Evolutionary conservation across 2,797 vertebrate species (phyloP).

Genomic region (Discoglossus pictus): DNA sequence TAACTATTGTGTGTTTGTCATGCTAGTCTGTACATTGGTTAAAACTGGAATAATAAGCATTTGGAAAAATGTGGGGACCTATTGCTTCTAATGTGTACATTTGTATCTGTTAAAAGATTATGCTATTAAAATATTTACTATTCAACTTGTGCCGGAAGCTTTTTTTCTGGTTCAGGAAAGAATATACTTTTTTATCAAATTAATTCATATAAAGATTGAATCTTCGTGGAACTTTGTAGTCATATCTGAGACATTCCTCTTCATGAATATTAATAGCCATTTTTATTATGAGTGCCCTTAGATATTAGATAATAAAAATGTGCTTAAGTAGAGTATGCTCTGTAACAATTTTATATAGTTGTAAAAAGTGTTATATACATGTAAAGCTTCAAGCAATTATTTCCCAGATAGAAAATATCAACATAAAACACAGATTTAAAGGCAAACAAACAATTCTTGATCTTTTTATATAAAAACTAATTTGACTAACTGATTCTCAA

Average conservation of each 20-base stretch:
- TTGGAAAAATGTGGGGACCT: slow-evolving; percentile 27
- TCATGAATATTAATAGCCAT: slow-evolving; percentile 48
- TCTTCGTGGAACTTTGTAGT: slow-evolving; percentile 35
- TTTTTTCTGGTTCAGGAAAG: slow-evolving; percentile 46
- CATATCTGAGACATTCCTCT: slow-evolving; percentile 22
- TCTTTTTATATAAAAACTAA: too few relatives aligned
- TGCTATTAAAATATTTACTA: slow-evolving; percentile 48
- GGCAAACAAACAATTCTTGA: too few relatives aligned
- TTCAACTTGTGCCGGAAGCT: slow-evolving; percentile 46
- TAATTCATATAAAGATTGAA: slow-evolving; percentile 43
- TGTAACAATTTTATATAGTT: slow-evolving; percentile 14
- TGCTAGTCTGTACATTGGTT: too few relatives aligned
- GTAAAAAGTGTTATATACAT: neutral
- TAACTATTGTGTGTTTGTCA: slow-evolving; percentile 28
- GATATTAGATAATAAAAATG: neutral
- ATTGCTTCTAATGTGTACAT: slow-evolving; percentile 30
- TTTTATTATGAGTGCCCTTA: slow-evolving; percentile 35
- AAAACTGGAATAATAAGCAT: slow-evolving; percentile 23
- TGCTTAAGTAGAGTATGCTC: neutral
- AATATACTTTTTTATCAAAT: slow-evolving; percentile 45
- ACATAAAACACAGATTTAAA: too few relatives aligned
- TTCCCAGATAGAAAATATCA: too few relatives aligned
- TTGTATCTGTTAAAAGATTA: slow-evolving; percentile 46
- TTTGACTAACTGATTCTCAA: too few relatives aligned
- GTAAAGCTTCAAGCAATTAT: too few relatives aligned